Evolutionary conservation across 2,888 invertebrate genomes (phyloP).

Genomic region (Elgonia sp.): DNA sequence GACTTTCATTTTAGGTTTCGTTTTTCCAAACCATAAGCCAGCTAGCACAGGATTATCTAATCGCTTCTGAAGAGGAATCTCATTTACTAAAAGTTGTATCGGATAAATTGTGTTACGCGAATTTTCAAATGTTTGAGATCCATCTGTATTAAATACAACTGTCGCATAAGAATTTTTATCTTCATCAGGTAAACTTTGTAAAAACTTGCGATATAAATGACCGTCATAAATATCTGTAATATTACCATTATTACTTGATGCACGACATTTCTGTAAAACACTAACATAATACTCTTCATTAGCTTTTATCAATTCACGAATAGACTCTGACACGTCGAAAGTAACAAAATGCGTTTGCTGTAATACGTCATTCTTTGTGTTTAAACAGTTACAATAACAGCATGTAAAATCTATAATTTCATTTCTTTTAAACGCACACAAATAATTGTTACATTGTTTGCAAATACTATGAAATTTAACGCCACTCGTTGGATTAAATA

Average conservation of each 20-base stretch:
- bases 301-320: too few species aligned
- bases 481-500: conserved; percentile 16
- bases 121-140: conserved; percentile 50
- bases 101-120: conserved; percentile 57
- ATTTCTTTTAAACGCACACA: conserved; percentile 27
- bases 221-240: conserved; percentile 68
- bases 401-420: conserved; percentile 9
- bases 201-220: conserved; percentile 57
- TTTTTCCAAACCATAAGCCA: conserved; percentile 68
- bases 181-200: conserved; percentile 45
- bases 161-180: conserved; percentile 59
- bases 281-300: too few species aligned
- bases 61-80: conserved; percentile 56
- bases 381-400: not conserved
- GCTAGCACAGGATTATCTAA: conserved; percentile 43
- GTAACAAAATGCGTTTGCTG: too few species aligned
- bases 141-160: conserved; percentile 57
- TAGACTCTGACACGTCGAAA: too few species aligned
- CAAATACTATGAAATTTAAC: conserved; percentile 27
- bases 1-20: conserved; percentile 69
- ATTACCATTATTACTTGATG: not conserved
- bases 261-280: too few species aligned
- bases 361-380: too few species aligned
- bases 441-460: conserved; percentile 25
- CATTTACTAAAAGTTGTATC: conserved; percentile 58